Evolutionary conservation across 2,113 vertebrate genomes (phyloP), one percentile per base, ranked within the genome.

Genomic region (Copsychus sechellarum): DNA sequence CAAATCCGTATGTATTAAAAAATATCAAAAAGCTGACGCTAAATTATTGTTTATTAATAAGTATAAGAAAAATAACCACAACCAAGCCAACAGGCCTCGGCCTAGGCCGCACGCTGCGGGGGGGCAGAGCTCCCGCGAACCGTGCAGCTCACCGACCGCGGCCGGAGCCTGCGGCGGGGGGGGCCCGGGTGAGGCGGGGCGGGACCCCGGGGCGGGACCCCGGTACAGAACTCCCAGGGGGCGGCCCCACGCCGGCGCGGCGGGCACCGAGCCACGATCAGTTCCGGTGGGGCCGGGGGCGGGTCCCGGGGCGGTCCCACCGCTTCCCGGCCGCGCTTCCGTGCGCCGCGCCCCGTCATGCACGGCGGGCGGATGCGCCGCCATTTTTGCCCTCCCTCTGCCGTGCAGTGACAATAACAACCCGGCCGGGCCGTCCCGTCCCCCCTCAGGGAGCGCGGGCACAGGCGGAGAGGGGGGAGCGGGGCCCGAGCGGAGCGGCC

Each of bases 321-420:
- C 17, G 33, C 58, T 11, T 4, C 19, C 36, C 25, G 14, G 42
- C 61, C 9, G 36, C 45, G 66, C 82, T 96, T 96, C 96, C 96
- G 94, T 81, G 65, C 64, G 56, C 42, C 31, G 90, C 77, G 67
- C 60, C 96, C 96, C 97, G 51, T 92, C 95, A 94, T 96, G 95
- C 96, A 81, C 61, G 5, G 96, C 97, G 88, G 51, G 71, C 95
- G 97, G 97, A 96, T 91, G 81, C 45, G 88, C 95, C 95, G 96
- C 96, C 97, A 97, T 97, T 43, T 97, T 96, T 96, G 70, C 90
- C 34, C 54, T 95, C 70, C 93, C 86, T 81, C 67, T 40, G 91
- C 92, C 61, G 82, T 88, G 91, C 84, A 70, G 84, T 97, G 97
- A 96, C 95, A 96, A 97, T 96, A 97, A 97, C 95, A 96, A 97